These are phyloP conservation scores for Ectropis grisescens DNA, from an alignment of 1,140 invertebrate species.

Conservation along the genomic window DNA sequence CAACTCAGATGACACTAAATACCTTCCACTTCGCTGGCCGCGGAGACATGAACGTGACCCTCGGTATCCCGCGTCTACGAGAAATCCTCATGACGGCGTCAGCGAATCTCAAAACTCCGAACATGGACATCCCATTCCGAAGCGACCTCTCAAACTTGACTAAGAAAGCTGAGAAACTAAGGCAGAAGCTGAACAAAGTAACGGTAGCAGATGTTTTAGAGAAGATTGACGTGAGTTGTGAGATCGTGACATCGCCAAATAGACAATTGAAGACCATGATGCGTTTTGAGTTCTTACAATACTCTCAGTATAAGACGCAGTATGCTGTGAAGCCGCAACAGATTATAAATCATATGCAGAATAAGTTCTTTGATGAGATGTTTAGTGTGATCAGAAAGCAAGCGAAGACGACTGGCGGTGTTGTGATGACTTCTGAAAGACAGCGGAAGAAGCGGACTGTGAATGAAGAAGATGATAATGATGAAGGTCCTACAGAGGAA, in stretches of 20 bases:
- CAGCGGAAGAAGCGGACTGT: slow-evolving; percentile 38
- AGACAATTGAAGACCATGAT: slow-evolving; percentile 73
- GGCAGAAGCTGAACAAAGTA: slow-evolving; percentile 81
- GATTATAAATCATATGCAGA: slow-evolving; percentile 78
- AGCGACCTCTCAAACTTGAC: slow-evolving; percentile 66
- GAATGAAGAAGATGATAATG: slow-evolving; percentile 70
- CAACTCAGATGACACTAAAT: slow-evolving; percentile 99
- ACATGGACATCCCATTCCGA: slow-evolving; percentile 92
- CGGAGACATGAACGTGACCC: slow-evolving; percentile 99
- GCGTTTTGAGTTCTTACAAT: slow-evolving; percentile 80
- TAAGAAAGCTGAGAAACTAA: slow-evolving; percentile 77
- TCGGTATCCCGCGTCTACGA: slow-evolving; percentile 95
- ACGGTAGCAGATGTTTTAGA: slow-evolving; percentile 84
- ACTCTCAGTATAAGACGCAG: slow-evolving; percentile 78
- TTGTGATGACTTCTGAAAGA: slow-evolving; percentile 45
- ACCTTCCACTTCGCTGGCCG: slow-evolving; percentile 99
- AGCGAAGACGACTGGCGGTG: slow-evolving; percentile 45
- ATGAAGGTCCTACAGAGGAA: slow-evolving; percentile 71
- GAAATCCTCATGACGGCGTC: slow-evolving; percentile 98
- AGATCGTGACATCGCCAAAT: slow-evolving; percentile 70
- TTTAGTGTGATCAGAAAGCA: slow-evolving; percentile 71
- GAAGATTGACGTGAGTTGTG: slow-evolving; percentile 77
- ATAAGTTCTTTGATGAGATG: slow-evolving; percentile 74
- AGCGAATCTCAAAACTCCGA: slow-evolving; percentile 93
- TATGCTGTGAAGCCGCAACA: slow-evolving; percentile 78